These are phyloP conservation scores for Nasonia vitripennis DNA, from an alignment of 1,140 invertebrate genomes.

Conservation along the genomic window DNA sequence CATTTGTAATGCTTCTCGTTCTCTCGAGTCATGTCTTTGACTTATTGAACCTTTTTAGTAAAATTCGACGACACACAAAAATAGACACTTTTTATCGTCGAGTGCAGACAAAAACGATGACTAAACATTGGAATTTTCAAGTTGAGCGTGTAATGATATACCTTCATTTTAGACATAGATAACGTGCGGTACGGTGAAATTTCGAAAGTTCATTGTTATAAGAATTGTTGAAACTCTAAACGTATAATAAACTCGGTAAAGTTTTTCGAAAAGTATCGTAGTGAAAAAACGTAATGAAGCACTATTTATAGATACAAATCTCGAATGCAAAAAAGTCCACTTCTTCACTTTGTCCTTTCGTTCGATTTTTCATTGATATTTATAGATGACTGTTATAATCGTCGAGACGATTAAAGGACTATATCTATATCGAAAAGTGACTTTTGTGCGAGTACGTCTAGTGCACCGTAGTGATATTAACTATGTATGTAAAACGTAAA, in stretches of 20 bases:
- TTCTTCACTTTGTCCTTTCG: not conserved
- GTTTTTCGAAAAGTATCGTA: not conserved
- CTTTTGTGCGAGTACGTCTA: not conserved
- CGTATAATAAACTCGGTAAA: not conserved
- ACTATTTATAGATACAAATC: not conserved
- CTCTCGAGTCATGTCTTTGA: slow-evolving; percentile 6
- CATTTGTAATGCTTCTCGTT: slow-evolving; percentile 20
- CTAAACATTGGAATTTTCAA: slow-evolving; percentile 13
- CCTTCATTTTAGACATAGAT: not conserved
- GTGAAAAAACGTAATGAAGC: not conserved
- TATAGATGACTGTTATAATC: too few relatives aligned
- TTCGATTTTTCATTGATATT: too few relatives aligned
- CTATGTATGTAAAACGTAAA: not conserved
- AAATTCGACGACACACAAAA: not conserved
- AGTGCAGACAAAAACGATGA: not conserved
- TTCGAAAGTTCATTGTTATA: slow-evolving; percentile 36
- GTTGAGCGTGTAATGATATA: not conserved
- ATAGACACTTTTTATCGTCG: not conserved
- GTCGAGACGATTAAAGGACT: not conserved
- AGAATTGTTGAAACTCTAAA: slow-evolving; percentile 24
- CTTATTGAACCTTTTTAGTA: not conserved
- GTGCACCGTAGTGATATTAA: slow-evolving; percentile 6
- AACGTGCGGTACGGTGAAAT: slow-evolving; percentile 38
- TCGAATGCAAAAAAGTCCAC: not conserved
- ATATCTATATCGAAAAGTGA: not conserved